Evolutionary conservation across 2,888 invertebrate genomes (phyloP).

Genomic region (Protophormia terraenovae): DNA sequence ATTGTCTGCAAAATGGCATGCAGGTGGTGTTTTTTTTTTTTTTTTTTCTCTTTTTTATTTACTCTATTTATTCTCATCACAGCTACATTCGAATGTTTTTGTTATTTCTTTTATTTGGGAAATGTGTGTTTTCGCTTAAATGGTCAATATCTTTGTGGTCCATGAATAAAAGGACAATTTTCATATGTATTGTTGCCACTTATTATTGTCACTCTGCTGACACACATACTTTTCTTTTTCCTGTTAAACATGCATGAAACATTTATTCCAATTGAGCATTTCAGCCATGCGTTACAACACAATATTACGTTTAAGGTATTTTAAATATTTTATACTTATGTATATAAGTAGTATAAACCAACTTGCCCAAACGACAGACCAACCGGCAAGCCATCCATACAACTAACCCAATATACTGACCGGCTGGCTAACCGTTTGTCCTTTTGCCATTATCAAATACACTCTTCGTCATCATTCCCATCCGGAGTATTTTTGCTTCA

Average conservation of each 20-base stretch:
- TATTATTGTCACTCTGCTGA: conserved; percentile 56
- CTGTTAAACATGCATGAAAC: conserved; percentile 64
- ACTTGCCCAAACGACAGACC: background rate
- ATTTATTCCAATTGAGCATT: conserved; percentile 61
- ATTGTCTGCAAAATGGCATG: conserved; percentile 39
- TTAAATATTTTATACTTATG: conserved; percentile 60
- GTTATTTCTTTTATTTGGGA: background rate
- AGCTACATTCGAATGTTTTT: conserved; percentile 17
- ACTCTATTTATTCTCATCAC: conserved; percentile 1
- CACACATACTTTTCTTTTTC: conserved; percentile 56
- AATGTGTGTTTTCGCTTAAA: conserved; percentile 56
- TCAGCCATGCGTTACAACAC: conserved; percentile 59
- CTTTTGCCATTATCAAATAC: conserved; percentile 28
- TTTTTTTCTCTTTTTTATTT: conserved; percentile 6
- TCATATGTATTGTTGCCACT: conserved; percentile 60
- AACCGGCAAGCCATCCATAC: conserved; percentile 2
- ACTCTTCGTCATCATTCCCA: background rate
- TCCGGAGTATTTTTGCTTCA: conserved; percentile 20
- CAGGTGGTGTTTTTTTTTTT: conserved; percentile 35
- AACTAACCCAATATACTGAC: background rate
- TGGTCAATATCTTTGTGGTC: conserved; percentile 60
- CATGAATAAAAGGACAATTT: conserved; percentile 60
- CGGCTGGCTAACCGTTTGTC: conserved; percentile 14
- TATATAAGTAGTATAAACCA: conserved; percentile 30
- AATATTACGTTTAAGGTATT: conserved; percentile 63